phyloP scores from a whole-genome alignment of 23 tunicate species.

The Styela clava region DNA sequence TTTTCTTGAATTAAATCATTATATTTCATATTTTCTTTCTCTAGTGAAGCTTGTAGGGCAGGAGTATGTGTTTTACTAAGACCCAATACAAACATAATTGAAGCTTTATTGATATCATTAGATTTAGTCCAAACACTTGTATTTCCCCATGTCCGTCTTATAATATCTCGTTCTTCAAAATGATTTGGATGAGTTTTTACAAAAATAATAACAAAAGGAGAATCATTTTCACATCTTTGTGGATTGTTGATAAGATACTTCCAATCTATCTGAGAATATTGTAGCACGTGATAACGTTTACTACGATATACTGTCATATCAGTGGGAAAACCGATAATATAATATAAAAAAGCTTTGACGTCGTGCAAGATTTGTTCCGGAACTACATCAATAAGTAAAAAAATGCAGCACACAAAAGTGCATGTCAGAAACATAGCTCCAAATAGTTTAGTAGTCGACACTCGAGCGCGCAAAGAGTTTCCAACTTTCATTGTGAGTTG shows the following conservation, averaged over 20 bases:
- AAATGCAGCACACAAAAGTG: neutral
- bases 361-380: neutral
- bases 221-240: constrained; percentile 7
- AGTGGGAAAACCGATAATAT: constrained; percentile 5
- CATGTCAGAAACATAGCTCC: constrained; percentile 1
- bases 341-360: constrained; percentile 5
- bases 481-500: constrained; percentile 17
- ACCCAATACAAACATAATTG: constrained; percentile 48
- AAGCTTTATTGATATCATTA: neutral
- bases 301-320: constrained; percentile 13
- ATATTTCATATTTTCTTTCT: constrained; percentile 26
- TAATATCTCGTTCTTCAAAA: constrained; percentile 33
- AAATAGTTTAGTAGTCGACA: neutral
- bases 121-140: neutral
- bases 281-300: neutral
- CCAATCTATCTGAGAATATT: constrained; percentile 5
- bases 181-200: constrained; percentile 49
- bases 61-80: neutral
- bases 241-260: constrained; percentile 45
- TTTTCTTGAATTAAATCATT: constrained; percentile 52
- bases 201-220: constrained; percentile 39
- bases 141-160: constrained; percentile 67
- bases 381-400: neutral
- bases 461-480: neutral
- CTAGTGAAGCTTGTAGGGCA: neutral